These are phyloP conservation scores for Dysdera silvatica DNA, from an alignment of 1,140 invertebrate genomes.

Conservation along the genomic window DNA sequence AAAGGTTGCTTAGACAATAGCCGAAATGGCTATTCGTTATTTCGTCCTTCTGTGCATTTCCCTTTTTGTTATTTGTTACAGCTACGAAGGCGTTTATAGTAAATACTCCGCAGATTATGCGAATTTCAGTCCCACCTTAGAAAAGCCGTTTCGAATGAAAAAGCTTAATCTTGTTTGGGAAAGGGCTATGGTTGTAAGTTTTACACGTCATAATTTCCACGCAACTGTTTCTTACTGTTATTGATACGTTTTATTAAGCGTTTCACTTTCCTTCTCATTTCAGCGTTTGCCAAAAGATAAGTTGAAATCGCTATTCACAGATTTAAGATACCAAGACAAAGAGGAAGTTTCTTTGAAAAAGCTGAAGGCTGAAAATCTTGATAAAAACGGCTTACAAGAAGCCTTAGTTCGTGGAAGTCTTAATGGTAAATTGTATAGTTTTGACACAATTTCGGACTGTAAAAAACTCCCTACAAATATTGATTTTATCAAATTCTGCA, in stretches of 20 bases:
- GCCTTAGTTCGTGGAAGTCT: slow-evolving; percentile 70
- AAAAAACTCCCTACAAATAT: too few relatives aligned
- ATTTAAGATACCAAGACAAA: slow-evolving; percentile 85
- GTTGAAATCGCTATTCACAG: slow-evolving; percentile 73
- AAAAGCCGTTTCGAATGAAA: slow-evolving; percentile 72
- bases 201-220: not conserved
- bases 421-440: slow-evolving; percentile 56
- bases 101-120: slow-evolving; percentile 43
- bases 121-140: slow-evolving; percentile 56
- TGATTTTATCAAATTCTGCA: not conserved
- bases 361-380: slow-evolving; percentile 67
- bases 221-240: not conserved
- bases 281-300: slow-evolving; percentile 74
- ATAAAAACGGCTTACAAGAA: slow-evolving; percentile 77
- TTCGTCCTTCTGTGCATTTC: too few relatives aligned
- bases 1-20: too few relatives aligned
- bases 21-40: too few relatives aligned
- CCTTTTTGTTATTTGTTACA: too few relatives aligned
- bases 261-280: too few relatives aligned
- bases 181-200: slow-evolving; percentile 67
- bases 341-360: slow-evolving; percentile 77
- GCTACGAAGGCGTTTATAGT: too few relatives aligned
- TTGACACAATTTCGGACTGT: too few relatives aligned
- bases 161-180: slow-evolving; percentile 76
- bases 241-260: not conserved